Evolutionary conservation across 2,797 vertebrate species (phyloP).

Genomic region (Morus bassanus): DNA sequence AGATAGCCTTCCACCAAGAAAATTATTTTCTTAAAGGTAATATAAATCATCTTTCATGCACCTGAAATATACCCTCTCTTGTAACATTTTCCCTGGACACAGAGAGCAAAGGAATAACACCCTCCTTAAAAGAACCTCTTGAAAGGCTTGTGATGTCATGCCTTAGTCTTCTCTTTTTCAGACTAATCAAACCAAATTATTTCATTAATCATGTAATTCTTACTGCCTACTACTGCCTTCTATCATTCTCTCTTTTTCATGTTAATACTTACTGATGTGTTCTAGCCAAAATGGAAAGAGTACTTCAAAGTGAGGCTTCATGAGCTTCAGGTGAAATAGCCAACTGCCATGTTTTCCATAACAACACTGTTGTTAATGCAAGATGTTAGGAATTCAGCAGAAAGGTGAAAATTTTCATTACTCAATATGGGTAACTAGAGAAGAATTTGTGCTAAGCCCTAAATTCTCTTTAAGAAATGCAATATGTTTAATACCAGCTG

Average conservation of each 20-base stretch:
- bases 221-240: not conserved
- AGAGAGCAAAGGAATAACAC: not conserved
- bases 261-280: not conserved
- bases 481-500: not conserved
- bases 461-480: not conserved
- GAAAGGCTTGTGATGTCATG: not conserved
- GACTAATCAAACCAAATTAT: not conserved
- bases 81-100: not conserved
- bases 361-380: not conserved
- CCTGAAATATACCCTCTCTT: not conserved
- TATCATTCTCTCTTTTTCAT: not conserved
- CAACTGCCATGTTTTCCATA: not conserved
- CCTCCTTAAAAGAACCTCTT: not conserved
- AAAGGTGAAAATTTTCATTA: not conserved
- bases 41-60: not conserved
- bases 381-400: not conserved
- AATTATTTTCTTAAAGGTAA: not conserved
- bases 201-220: not conserved
- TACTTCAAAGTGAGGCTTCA: not conserved
- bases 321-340: not conserved
- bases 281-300: not conserved
- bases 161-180: not conserved
- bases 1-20: not conserved
- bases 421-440: not conserved
- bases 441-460: not conserved